Base-by-base conservation (phyloP, 1,140 invertebrate genomes). In the Phymorhynchus buccinoides region DNA sequence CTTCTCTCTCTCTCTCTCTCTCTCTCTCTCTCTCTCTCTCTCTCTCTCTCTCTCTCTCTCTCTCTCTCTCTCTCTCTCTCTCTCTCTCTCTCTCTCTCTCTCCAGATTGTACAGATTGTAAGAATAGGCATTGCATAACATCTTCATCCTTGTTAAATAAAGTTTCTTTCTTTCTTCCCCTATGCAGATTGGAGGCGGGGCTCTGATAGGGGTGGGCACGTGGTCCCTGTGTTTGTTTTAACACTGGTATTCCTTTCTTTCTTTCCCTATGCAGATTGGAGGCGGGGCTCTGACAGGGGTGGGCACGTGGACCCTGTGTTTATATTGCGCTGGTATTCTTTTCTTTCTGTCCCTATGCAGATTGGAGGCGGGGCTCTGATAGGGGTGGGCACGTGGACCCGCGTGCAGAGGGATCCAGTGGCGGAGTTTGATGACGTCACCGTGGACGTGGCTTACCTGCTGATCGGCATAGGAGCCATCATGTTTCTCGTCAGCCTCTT, bases 401-500 rank as follows among this genome's bases (percentile, higher is more conserved):
- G 81, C 14, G 4, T 85, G 6, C 75, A 85, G n/a, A 77, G 83
- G 42, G 30, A 48, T 12, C 22, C 71, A 9, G 37, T 87, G 30
- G 81, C 48, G 22, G 39, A 32, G 39, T 83, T 87, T 39, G 82
- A 85, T 80, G 12, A 85, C 73, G 48, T 86, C 84, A 96, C 97
- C 9, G 94, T 98, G 78, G 97, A 98, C 93, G 96, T 98, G 88
- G 97, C 97, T 7, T 93, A 98, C 77, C 96, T 98, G 93, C 96
- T 97, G 22, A 95, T 98, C 73, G 95, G 96, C 62, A 95, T 96
- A 56, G 97, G 97, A 66, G 95, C 95, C n/a, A 96, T 98, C 44
- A 96, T 98, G 30, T 98, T 98, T 92, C 95, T 97, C 75, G 96
- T 98, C 68, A 97, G 96, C 93, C 97, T 98, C 93, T 96, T 97